Base-by-base conservation (phyloP, 2,888 invertebrate genomes). In the Entomobrya multifasciata region DNA sequence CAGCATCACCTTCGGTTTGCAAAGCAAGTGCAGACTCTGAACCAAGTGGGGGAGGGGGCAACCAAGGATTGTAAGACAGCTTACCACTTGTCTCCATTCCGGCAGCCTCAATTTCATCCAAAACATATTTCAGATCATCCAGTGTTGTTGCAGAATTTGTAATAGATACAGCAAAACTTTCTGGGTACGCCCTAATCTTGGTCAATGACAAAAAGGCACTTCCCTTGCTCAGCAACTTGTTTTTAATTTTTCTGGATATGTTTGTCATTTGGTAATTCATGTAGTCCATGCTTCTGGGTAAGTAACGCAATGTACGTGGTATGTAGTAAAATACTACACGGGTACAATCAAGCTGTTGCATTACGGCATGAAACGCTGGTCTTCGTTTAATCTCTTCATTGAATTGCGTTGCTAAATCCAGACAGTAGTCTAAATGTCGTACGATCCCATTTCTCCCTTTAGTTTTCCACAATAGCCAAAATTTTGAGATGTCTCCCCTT, bases 51-150 rank as follows among this genome's bases (percentile, higher is more conserved):
- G 76, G 67, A 17, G 67, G 67, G 3, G 78, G 78, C 13, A 78
- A 13, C 78, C 78, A 78, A 0, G 78, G 78, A 47, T 78, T 78
- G 6, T 22, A 22, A 2, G 27, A 41, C 0, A 57, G 10, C 15
- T 13, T 22, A 15, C 8, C 10, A 5, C 57, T 0, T 13, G 47
- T n/a, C 30, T 67, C 55, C 3, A 27, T 67, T 5, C 84, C 88
- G 13, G 80, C 44, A 3, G 15, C 27, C 60, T 88, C 84, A 47
- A 88, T 87, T 41, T 57, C 62, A 67, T 88, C 84, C 70, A 88
- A 22, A 44, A 87, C 77, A 17, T 84, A 81, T n/a, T 36, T 78
- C 2, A 87, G 36, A 60, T 87, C 87, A 11, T 65, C 77, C 5
- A 57, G 0, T 11, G 77, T 77, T 30, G 83, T 25, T 4, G 78